Conservation (phyloP, 1,140 invertebrate genomes). For the Leptoteleia sp. region DNA sequence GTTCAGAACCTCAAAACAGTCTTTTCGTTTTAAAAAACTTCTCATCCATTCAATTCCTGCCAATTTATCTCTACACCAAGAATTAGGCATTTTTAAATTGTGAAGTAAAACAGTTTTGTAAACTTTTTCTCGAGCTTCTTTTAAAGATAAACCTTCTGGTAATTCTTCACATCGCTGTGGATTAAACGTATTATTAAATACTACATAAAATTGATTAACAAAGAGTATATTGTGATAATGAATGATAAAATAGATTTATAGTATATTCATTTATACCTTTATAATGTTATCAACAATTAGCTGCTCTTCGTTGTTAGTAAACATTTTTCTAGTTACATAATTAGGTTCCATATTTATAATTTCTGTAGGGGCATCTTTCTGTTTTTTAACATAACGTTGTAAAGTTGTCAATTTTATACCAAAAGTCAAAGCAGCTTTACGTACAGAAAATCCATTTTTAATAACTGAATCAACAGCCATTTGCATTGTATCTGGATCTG, state of each 20-base stretch:
- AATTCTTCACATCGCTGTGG: background rate
- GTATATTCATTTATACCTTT: background rate
- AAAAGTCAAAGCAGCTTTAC: conserved; percentile 7
- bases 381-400: conserved; percentile 23
- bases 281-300: background rate
- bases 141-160: background rate
- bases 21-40: background rate
- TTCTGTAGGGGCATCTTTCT: conserved; percentile 7
- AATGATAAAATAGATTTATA: no score
- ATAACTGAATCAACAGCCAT: conserved; percentile 20
- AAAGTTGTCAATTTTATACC: conserved; percentile 14
- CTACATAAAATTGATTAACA: no score
- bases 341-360: conserved; percentile 10
- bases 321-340: conserved; percentile 19
- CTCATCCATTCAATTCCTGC: background rate
- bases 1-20: background rate
- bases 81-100: background rate
- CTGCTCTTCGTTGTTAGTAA: conserved; percentile 11
- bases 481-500: conserved; percentile 28
- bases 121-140: background rate
- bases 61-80: background rate
- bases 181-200: background rate
- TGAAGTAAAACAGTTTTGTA: background rate
- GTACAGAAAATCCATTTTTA: conserved; percentile 19
- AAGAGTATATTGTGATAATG: no score